Base-by-base conservation (phyloP, 2,888 invertebrate genomes). In the Xylophagus ater region DNA sequence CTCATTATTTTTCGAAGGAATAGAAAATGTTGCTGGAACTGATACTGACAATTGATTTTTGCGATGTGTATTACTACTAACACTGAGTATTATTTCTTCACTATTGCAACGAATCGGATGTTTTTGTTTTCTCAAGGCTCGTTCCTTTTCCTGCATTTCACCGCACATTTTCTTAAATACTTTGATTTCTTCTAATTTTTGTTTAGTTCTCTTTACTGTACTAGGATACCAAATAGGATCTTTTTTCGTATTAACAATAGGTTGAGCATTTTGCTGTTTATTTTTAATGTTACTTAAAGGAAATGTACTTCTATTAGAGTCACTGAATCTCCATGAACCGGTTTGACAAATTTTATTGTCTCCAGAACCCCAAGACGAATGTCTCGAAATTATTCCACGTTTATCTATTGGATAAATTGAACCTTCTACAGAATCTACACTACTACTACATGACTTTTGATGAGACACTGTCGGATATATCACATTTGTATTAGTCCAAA, bases 311-410 rank as follows among this genome's bases (percentile, higher is more conserved):
- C 60, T 56, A 44, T 60, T 62, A 24, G 55, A 74, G 51, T 81
- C 81, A 52, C 78, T 80, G 6, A 79, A 78, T 10, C 78, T 78
- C 75, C 79, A 78, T 30, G 78, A 78, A 60, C 78, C 1, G 79
- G 76, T 40, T 74, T 34, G 17, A 40, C 23, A 28, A n/a, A n/a
- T n/a, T n/a, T 34, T 34, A 36, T 73, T 72, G 55, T 82, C 81
- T 35, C 75, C 76, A n/a, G 81, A 80, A 42, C 84, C 83, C 84
- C 86, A 85, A 26, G 85, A 84, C 48, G 84, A 79, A 57, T 84
- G 83, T 8, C 85, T 72, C 41, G 82, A 81, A 20, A 78, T 73
- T 25, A 67, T 59, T 49, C 81, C 81, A n/a, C 61, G 56, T 13
- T 60, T 54, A 47, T 71, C 71, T 19, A 67, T 66, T 43, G 64